These are phyloP conservation scores for Tautogolabrus adspersus DNA, from an alignment of 2,113 vertebrate species.

Conservation along the genomic window DNA sequence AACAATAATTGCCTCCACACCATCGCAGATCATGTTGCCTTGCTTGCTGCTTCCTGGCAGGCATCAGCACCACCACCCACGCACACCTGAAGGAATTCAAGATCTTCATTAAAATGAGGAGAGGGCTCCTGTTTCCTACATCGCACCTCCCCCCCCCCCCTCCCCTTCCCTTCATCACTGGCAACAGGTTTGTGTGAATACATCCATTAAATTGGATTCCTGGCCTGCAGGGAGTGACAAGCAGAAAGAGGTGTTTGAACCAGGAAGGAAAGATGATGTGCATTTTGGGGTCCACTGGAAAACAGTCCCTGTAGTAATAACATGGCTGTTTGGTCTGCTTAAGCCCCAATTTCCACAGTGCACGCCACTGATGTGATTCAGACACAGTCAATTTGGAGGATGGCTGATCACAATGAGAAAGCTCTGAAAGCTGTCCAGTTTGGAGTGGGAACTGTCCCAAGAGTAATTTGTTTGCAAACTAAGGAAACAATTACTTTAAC, in stretches of 20 bases:
- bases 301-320: conserved; percentile 70
- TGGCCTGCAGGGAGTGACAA: conserved; percentile 74
- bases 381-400: conserved; percentile 72
- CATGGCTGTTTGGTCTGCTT: conserved; percentile 73
- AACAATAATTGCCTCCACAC: conserved; percentile 61
- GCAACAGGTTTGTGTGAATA: conserved; percentile 78
- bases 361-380: conserved; percentile 73
- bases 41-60: conserved; percentile 46
- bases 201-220: conserved; percentile 84
- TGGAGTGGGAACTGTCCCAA: conserved; percentile 30
- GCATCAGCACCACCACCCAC: conserved; percentile 31
- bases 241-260: conserved; percentile 65
- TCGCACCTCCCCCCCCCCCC: conserved; percentile 30
- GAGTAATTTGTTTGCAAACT: conserved; percentile 45
- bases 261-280: conserved; percentile 67
- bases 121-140: conserved; percentile 62
- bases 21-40: conserved; percentile 41
- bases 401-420: conserved; percentile 68
- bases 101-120: conserved; percentile 77
- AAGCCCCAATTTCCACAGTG: conserved; percentile 71
- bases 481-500: conserved; percentile 50
- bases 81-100: conserved; percentile 64
- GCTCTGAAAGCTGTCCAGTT: conserved; percentile 50
- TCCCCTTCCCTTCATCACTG: conserved; percentile 52
- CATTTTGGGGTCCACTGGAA: conserved; percentile 61